Base-by-base conservation (phyloP, 2,888 invertebrate species). In the Ormia ochracea region DNA sequence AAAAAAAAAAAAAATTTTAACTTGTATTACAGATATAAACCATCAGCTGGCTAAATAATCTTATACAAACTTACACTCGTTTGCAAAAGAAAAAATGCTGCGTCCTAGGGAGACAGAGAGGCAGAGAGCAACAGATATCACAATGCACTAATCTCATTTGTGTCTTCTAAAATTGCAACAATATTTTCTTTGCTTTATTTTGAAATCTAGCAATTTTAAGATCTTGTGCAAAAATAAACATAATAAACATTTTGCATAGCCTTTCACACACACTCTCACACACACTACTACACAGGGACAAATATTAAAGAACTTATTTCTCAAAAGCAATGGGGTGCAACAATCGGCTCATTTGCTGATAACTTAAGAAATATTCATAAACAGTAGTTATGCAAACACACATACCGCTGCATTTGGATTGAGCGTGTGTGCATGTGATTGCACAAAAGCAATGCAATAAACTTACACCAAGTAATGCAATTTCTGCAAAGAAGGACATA, bases 291-390 rank as follows among this genome's bases (percentile, higher is more conserved):
- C 17, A 59, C 31, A 31, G 17, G 21, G 45, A 48, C 7, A 26
- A 10, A 59, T 33, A 56, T 38, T 23, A 48, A 48, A 56, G 63
- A 31, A 63, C 50, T 74, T 17, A 61, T 48, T 59, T 41, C 52
- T 70, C 61, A 7, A 52, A 59, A 79, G 48, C 75, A 59, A 79
- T 75, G 59, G 79, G 79, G 79, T 70, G 79, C 70, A 66, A 65
- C n/a, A n/a, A 75, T 79, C 79, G 70, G 72, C 69, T 75, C 70
- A 70, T 75, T 63, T 63, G 63, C 33, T 52, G 58, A 58, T 31
- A 74, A 74, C 38, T 21, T 28, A 41, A 59, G 41, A 72, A 41
- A 61, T 61, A 54, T 36, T 19, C 54, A 54, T 14, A 36, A 68
- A 61, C 28, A 63, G 21, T 33, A 58, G 50, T 38, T 41, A 65